Evolutionary conservation across 1,140 invertebrate species (phyloP), one percentile per base, ranked within the genome.

Genomic region (Lucilia sericata): DNA sequence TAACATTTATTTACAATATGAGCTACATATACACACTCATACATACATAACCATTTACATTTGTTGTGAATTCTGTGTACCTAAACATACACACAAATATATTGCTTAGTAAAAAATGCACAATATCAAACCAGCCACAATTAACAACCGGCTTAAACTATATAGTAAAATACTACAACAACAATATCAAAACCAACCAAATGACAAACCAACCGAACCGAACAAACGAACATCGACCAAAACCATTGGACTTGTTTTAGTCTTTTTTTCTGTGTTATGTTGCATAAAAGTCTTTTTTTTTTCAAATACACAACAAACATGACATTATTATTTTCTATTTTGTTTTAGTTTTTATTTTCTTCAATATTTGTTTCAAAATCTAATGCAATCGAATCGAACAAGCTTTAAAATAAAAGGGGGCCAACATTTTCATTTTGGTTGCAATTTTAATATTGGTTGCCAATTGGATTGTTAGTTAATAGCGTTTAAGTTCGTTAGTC

Each of bases 141-240:
- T 70, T 70, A 70, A 70, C 65, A 70, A 70, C 65, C 65, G 65
- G 65, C 65, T 70, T 70, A 21, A 21, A 21, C n/a, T 70, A 70
- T n/a, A 70, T 70, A 70, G 4, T 60, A 60, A 14, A 42, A 55
- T 25, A 70, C 19, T 21, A 70, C 60, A 70, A 70, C 17, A 60
- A 70, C 17, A 5, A 21, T 21, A 70, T 70, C 7, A 21, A 30
- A 70, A 25, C 65, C n/a, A 70, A 70, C n/a, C 65, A 70, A 70
- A 70, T 25, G 65, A 70, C 65, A 70, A 70, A 70, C 65, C n/a
- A 60, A n/a, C n/a, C 13, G n/a, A 60, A n/a, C n/a, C 13, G n/a
- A 60, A 60, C 55, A 60, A 17, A 60, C 55, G 14, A 60, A 42
- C 42, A 42, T 42, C 42, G 51, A 55, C 51, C 51, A 55, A 55